Base-by-base conservation (phyloP, 2,888 invertebrate genomes). In the Polydrusus cervinus region DNA sequence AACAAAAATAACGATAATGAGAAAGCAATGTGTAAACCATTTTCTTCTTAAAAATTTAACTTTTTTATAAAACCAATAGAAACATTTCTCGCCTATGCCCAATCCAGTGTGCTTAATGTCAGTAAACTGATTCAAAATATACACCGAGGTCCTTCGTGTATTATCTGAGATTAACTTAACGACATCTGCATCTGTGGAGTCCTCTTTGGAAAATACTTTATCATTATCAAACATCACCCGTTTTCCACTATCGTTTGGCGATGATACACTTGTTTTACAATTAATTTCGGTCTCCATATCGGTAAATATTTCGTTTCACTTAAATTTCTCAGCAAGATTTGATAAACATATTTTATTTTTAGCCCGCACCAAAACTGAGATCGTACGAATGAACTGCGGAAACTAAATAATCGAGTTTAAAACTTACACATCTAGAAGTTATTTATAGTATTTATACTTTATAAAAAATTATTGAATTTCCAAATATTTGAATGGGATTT, bases 1-100 rank as follows among this genome's bases (percentile, higher is more conserved):
- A 66, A 92, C 86, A 70, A 93, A 88, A 77, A 97, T 90, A 80
- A 96, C 92, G 80, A 94, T 84, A 81, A 94, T 91, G 82, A 97
- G 89, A 86, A 96, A 96, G 75, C 95, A 91, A 87, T 97, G 96
- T 47, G 85, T 96, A 85, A 97, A 96, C 96, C 96, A 96, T 83
- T 91, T 91, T 82, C 91, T 92, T 1, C 95, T 96, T 88, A 92
- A 91, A 71, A 91, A 88, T 83, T 93, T 91, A 77, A 95, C 89
- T 88, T 93, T 95, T 78, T 92, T 92, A 84, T 95, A 95, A 76
- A 94, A 87, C 91, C 94, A 95, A 81, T 92, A 93, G 0, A 94
- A 94, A 76, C 92, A 90, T 85, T 94, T 95, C 86, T 96, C 96
- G 74, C 96, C 96, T 45, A 93, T 92, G 86, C 95, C 95, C 78